These are phyloP conservation scores for Latrodectus hesperus DNA, from an alignment of 2,888 invertebrate genomes.

Conservation along the genomic window DNA sequence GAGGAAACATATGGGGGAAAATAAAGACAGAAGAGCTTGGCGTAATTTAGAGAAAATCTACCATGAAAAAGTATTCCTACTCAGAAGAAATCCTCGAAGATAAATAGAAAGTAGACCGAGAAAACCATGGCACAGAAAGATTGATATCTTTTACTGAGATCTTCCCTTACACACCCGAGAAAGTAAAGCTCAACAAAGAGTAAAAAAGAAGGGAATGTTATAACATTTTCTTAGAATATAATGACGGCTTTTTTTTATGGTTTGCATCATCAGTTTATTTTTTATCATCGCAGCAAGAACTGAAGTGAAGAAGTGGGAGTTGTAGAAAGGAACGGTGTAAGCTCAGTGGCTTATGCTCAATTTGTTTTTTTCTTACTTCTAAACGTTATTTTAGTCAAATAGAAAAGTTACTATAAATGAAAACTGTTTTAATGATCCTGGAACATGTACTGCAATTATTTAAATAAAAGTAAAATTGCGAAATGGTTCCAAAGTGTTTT, in stretches of 20 bases:
- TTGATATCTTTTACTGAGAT: constrained; percentile 66
- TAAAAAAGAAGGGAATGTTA: constrained; percentile 18
- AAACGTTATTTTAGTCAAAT: no score
- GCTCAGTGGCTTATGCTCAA: no score
- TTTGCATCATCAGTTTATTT: constrained; percentile 39
- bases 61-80: constrained; percentile 34
- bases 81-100: constrained; percentile 51
- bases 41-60: neutral
- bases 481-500: no score
- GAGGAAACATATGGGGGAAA: neutral
- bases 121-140: constrained; percentile 56
- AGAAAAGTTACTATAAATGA: no score
- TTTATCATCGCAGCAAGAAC: constrained; percentile 2
- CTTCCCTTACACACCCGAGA: constrained; percentile 35
- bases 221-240: constrained; percentile 51
- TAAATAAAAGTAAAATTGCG: no score
- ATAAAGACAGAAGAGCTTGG: constrained; percentile 11
- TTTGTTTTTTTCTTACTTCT: no score
- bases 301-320: no score
- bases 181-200: neutral
- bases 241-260: constrained; percentile 55
- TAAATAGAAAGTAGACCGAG: constrained; percentile 61
- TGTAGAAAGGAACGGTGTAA: no score
- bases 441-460: no score
- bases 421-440: no score